These are phyloP conservation scores for Drosophila neoperkinsi DNA, from an alignment of 2,888 invertebrate genomes.

Conservation along the genomic window DNA sequence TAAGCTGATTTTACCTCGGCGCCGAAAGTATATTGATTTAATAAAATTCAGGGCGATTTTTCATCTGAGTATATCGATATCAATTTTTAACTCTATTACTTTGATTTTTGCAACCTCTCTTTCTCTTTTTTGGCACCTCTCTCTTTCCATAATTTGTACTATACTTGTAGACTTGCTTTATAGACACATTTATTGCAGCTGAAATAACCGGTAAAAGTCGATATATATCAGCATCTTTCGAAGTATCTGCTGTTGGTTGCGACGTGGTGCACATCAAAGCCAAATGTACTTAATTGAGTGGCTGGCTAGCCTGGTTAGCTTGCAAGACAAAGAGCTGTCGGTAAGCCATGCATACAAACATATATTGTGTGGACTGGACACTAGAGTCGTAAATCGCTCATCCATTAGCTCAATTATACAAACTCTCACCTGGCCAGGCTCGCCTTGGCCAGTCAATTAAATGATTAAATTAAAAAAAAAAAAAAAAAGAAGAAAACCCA, in stretches of 20 bases:
- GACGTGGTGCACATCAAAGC: conserved; percentile 43
- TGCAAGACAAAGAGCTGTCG: conserved; percentile 33
- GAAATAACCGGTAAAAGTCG: neutral
- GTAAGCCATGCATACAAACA: conserved; percentile 3
- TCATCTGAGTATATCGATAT: neutral
- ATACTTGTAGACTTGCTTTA: neutral
- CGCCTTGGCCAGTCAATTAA: conserved; percentile 39
- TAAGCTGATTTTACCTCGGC: neutral
- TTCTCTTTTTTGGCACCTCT: neutral
- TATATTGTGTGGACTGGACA: conserved; percentile 1
- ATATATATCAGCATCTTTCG: conserved; percentile 9
- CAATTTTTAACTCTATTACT: neutral
- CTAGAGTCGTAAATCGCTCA: conserved; percentile 31
- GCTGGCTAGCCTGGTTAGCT: conserved; percentile 12
- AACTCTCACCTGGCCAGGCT: conserved; percentile 28
- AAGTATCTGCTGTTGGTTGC: conserved; percentile 16
- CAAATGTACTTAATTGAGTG: conserved; percentile 72
- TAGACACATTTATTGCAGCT: neutral
- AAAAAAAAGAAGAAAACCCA: neutral
- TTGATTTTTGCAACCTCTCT: neutral
- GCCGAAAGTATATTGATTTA: no score
- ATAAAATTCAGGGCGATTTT: neutral
- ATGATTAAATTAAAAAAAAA: conserved; percentile 39
- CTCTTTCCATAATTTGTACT: neutral
- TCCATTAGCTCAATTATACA: conserved; percentile 71